phyloP scores from a whole-genome alignment of 2,888 invertebrate genomes.

The Drosophila yooni region DNA sequence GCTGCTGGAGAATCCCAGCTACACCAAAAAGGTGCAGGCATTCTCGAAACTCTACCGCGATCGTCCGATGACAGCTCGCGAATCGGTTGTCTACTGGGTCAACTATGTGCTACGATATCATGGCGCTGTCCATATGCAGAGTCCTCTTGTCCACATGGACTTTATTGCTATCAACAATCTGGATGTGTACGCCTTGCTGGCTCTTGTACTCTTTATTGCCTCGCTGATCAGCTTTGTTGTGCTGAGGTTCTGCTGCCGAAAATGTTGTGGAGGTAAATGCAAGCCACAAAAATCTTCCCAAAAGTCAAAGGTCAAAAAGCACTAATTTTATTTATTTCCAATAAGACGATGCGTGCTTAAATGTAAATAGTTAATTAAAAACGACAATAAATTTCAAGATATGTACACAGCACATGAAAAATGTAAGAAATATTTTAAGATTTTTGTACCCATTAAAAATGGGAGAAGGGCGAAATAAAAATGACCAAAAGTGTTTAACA shows the following conservation, averaged over 20 bases:
- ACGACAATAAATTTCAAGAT: slow-evolving; percentile 6
- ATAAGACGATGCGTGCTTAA: slow-evolving; percentile 15
- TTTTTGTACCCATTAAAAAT: background rate
- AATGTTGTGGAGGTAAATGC: slow-evolving; percentile 45
- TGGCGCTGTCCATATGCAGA: slow-evolving; percentile 86
- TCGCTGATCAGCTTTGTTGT: slow-evolving; percentile 41
- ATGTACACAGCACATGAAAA: background rate
- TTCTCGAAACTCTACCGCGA: slow-evolving; percentile 86
- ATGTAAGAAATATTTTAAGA: background rate
- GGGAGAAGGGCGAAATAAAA: background rate
- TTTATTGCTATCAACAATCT: slow-evolving; percentile 85
- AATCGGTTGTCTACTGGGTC: slow-evolving; percentile 87
- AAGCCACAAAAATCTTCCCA: slow-evolving; percentile 46
- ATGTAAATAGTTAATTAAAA: slow-evolving; percentile 6
- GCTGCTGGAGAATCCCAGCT: slow-evolving; percentile 73
- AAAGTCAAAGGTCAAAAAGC: slow-evolving; percentile 65
- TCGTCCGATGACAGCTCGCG: slow-evolving; percentile 86
- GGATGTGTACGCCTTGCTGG: slow-evolving; percentile 83
- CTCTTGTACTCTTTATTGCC: slow-evolving; percentile 41
- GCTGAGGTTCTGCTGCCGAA: slow-evolving; percentile 54
- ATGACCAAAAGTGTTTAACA: background rate
- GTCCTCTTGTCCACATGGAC: slow-evolving; percentile 85
- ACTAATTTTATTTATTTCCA: slow-evolving; percentile 34
- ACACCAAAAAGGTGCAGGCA: slow-evolving; percentile 80
- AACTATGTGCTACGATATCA: slow-evolving; percentile 87